Evolutionary conservation across 1,140 invertebrate species (phyloP), one percentile per base, ranked within the genome.

Genomic region (Saxidomus purpurata): DNA sequence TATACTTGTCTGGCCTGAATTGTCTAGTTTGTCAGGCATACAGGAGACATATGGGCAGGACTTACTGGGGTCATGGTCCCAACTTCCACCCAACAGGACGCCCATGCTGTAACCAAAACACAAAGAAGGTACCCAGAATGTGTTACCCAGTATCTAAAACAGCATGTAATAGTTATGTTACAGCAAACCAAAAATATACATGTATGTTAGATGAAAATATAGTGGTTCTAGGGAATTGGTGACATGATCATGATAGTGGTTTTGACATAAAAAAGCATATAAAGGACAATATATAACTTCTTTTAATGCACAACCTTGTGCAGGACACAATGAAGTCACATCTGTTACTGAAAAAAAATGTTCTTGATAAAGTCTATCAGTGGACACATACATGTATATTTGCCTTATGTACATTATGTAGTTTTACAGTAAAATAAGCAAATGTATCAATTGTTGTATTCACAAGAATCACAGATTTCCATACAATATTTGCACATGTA

Each of bases 1-100:
- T 84, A 0, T 84, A 67, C 34, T 43, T 67, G 59, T 84, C 49
- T 28, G 81, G 36, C 19, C 59, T 55, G 43, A 67, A 63, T 36
- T 90, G 87, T 40, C n/a, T 80, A 3, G 81, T 92, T 22, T 92
- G 92, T 79, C 34, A 87, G 67, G 82, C 63, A n/a, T 92, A 92
- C 69, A 74, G 52, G 43, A 40, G 81, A 25, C 74, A 89, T 71
- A 74, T 79, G 19, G 92, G 92, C 25, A 55, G 76, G 61, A 52
- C 67, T 8, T 92, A 92, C 52, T 90, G 89, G 89, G 92, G 90
- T 55, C 91, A 92, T 71, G 38, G 43, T 11, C 43, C 76, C 22
- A 47, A 87, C 40, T 84, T 87, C 38, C 90, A 91, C 59, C 90
- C 90, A 19, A 59, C 87, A 4, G 87, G 87, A n/a, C 49, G 52